Base-by-base conservation (phyloP, 2,113 vertebrate genomes). In the Agapornis roseicollis region DNA sequence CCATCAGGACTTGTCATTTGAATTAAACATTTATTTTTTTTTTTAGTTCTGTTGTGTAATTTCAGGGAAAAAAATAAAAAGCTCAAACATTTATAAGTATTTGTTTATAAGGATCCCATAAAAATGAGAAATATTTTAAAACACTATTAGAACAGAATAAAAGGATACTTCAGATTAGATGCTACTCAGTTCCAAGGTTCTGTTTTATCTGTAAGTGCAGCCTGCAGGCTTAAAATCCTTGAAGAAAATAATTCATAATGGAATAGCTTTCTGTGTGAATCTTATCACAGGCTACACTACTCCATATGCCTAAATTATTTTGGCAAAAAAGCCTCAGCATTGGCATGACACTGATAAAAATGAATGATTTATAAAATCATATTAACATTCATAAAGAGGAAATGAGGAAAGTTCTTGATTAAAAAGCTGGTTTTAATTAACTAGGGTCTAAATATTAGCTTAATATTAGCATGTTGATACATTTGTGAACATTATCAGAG, bases 371-470 rank as follows among this genome's bases (percentile, higher is more conserved):
- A 85, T 52, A 94, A 92, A 93, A 84, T 61, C 84, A 64, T 90
- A 90, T 96, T 92, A 93, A 85, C 92, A 90, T 81, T 92, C 77
- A 87, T 82, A 87, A 79, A 84, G 63, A 87, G 63, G 78, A 95
- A 95, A 85, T 82, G 49, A 79, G 52, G 63, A 89, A 92, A 63
- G 37, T 66, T 91, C 87, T 73, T 96, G 63, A 95, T 95, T 91
- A 82, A 91, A 93, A 82, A 82, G 33, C 25, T 77, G 41, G 1
- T 56, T 96, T 94, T 96, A 89, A 96, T 94, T 93, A 89, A 72
- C 71, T 63, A 33, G n/a, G 22, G 13, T 70, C 63, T 91, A 95
- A 91, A 94, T 95, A 85, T 82, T 85, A 89, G 35, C 73, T 91
- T 92, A 79, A 94, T n/a, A n/a, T n/a, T n/a, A 93, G 72, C 73